These are phyloP conservation scores for Daubentonia madagascariensis DNA, from an alignment of 2,113 vertebrate species.

Conservation along the genomic window DNA sequence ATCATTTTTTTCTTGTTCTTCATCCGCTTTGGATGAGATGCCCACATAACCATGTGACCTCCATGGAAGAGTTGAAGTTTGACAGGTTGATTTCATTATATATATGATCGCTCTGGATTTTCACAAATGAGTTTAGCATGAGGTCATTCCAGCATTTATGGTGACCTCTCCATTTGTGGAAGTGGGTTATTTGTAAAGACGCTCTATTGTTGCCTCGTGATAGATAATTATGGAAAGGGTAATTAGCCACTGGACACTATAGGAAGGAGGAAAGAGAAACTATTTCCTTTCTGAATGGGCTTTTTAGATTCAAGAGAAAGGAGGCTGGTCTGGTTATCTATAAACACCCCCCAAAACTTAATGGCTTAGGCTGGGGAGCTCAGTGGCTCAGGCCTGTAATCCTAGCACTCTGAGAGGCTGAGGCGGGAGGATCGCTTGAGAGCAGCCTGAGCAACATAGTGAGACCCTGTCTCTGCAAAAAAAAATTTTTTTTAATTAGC, in stretches of 20 bases:
- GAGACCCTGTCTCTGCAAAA: no score
- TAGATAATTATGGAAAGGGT: not conserved
- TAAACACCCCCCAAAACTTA: not conserved
- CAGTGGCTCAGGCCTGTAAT: no score
- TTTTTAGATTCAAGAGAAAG: not conserved
- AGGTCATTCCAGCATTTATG: constrained; percentile 7
- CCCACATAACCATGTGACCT: not conserved
- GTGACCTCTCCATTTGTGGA: constrained; percentile 13
- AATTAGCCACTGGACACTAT: not conserved
- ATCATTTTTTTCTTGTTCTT: not conserved
- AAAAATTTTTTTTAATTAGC: no score
- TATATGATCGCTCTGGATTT: not conserved
- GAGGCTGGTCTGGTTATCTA: not conserved
- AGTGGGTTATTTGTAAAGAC: constrained; percentile 12
- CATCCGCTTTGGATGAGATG: not conserved
- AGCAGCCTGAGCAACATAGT: no score
- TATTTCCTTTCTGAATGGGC: not conserved
- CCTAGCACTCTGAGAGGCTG: no score
- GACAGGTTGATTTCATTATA: not conserved
- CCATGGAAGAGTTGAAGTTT: not conserved
- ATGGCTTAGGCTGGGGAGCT: not conserved
- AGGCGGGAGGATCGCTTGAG: no score
- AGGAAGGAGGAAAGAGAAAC: not conserved
- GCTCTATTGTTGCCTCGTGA: not conserved
- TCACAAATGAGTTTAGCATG: constrained; percentile 28